Percentiles rank a stretch among this genome's conserved stretches.
Evolutionary conservation across 2,888 invertebrate species (phyloP).

Genomic region (Heliconius erato): DNA sequence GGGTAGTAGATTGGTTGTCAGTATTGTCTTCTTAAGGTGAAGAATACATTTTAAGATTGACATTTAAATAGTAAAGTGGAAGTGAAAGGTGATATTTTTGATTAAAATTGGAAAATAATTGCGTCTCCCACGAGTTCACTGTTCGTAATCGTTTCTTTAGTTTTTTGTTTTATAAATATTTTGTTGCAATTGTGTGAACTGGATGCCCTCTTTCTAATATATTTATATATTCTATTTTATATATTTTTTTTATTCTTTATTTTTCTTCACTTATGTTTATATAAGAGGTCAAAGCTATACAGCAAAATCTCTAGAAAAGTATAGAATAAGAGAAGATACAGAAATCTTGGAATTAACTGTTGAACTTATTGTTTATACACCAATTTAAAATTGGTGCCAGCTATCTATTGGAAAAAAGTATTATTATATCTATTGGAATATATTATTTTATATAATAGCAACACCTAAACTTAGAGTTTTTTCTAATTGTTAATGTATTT

Average conservation of each 20-base stretch:
- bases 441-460: no score
- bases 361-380: no score
- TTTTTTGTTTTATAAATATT: constrained; percentile 68
- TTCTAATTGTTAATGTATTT: no score
- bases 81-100: constrained; percentile 85
- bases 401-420: no score
- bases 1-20: constrained; percentile 55
- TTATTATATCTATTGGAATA: no score
- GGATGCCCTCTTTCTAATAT: constrained; percentile 49
- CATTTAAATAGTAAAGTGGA: constrained; percentile 85
- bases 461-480: no score
- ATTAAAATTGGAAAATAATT: constrained; percentile 86
- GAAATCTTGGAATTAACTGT: no score
- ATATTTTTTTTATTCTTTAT: no score
- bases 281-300: background rate
- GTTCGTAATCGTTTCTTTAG: constrained; percentile 68
- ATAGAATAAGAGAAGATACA: no score
- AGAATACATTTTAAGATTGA: constrained; percentile 74
- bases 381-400: no score
- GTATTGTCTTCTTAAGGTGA: constrained; percentile 63
- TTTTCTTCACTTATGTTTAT: no score
- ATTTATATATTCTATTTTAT: no score
- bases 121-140: constrained; percentile 82
- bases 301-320: background rate
- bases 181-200: constrained; percentile 71